Base-by-base conservation (phyloP, 2,888 invertebrate species). In the Campaea margaritaria region DNA sequence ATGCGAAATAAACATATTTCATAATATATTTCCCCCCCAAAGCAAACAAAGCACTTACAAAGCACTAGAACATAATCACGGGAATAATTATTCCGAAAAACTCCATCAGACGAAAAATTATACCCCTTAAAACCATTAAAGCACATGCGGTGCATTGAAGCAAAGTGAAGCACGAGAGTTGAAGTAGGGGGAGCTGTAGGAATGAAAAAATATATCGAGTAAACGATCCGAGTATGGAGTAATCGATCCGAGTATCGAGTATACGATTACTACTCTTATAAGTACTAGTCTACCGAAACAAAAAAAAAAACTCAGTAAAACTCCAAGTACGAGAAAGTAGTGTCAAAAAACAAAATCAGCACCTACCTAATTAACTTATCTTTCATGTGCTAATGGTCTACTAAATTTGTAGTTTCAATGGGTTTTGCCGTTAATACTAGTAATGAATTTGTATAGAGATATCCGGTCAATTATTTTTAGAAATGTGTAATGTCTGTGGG, bases 101-200 rank as follows among this genome's bases (percentile, higher is more conserved):
- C 75, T 54, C 82, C 86, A 82, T 85, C 80, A 84, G 82, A 86
- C 82, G 83, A 87, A 89, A 88, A 90, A 88, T 88, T 89, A 76
- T 86, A 82, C 78, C 81, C 51, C 82, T 81, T 85, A 89, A 87
- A 90, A 87, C 88, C 88, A 89, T 89, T 88, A 89, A 77, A 76
- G 79, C 86, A 88, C 85, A 88, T 82, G 86, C 86, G 74, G 80
- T 84, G 89, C 88, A 87, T 86, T 89, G 81, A 85, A 82, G 87
- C 82, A 73, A 67, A 78, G 81, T 87, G 81, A 81, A 88, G 87
- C 83, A 75, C 74, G 72, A 76, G 81, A 79, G 70, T 65, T 71
- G 73, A 72, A 74, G 76, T 71, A 75, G 76, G 76, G 16, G 31
- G 31, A 9, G 53, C 1, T 10, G 0, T 76, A 72, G 76, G 62